Conservation (phyloP, 2,113 vertebrate genomes). For the Pygoscelis adeliae region DNA sequence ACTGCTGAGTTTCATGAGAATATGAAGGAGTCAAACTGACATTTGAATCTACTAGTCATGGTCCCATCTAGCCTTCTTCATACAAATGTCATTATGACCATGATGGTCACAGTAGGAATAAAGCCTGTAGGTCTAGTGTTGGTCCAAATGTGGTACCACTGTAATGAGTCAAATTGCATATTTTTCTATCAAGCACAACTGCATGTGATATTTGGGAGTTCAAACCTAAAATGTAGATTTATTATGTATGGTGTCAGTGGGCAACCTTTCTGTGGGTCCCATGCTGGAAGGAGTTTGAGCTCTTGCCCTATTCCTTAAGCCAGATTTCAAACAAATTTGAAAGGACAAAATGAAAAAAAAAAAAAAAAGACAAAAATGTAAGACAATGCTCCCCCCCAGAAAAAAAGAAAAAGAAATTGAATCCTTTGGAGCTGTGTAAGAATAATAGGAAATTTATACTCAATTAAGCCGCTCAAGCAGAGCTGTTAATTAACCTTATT, state of each 20-base stretch:
- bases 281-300: neutral
- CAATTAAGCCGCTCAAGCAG: conserved; percentile 67
- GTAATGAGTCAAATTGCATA: neutral
- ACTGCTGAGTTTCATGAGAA: neutral
- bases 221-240: neutral
- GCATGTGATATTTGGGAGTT: neutral
- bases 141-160: neutral
- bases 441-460: conserved; percentile 68
- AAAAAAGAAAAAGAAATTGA: conserved; percentile 17
- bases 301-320: neutral
- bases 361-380: neutral
- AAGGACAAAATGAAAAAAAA: neutral
- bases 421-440: conserved; percentile 46
- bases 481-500: conserved; percentile 72
- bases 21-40: neutral
- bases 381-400: neutral
- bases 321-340: neutral
- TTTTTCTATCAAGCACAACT: neutral
- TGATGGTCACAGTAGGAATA: neutral
- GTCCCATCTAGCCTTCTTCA: neutral
- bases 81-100: neutral
- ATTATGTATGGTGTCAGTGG: neutral
- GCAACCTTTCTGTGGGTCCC: neutral
- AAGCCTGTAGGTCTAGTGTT: neutral
- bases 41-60: neutral